phyloP scores from a whole-genome alignment of 1,140 invertebrate species.

The Oscheius sp. region DNA sequence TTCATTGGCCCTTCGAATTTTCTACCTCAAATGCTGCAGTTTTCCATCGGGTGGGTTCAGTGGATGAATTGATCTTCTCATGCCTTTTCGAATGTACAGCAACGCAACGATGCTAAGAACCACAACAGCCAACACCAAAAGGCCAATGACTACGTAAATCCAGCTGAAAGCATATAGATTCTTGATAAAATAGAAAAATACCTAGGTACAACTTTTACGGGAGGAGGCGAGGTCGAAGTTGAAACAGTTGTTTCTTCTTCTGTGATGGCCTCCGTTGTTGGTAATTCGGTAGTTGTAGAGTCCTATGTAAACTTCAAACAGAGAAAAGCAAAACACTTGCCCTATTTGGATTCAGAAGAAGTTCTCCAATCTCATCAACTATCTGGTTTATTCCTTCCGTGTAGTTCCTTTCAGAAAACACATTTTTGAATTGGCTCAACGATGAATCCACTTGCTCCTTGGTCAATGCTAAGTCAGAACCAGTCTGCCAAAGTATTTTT shows the following conservation, averaged over 20 bases:
- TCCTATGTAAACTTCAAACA: background rate
- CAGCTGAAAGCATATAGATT: background rate
- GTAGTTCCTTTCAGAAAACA: constrained; percentile 27
- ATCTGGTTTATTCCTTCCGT: constrained; percentile 27
- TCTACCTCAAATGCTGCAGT: too few species aligned
- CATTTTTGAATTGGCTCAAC: constrained; percentile 22
- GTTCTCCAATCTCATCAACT: constrained; percentile 26
- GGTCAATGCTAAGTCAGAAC: constrained; percentile 13
- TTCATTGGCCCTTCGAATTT: too few species aligned
- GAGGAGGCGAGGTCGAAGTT: background rate
- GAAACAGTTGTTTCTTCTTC: background rate
- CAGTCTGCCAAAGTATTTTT: constrained; percentile 14
- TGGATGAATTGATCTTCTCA: background rate
- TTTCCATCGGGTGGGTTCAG: too few species aligned
- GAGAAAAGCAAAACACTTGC: background rate
- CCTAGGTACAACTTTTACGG: constrained; percentile 10
- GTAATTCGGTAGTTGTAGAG: background rate
- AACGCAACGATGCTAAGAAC: background rate
- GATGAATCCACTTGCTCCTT: background rate
- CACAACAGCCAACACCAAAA: background rate
- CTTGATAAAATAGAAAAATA: background rate
- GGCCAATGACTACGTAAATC: constrained; percentile 20
- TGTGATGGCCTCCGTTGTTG: background rate
- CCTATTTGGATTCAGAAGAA: constrained; percentile 19
- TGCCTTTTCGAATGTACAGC: background rate